A percentile compares a stretch with the other conserved stretches of the same genome.
Evolutionary conservation across 2,113 vertebrate genomes (phyloP).

Genomic region (Ameiurus melas): DNA sequence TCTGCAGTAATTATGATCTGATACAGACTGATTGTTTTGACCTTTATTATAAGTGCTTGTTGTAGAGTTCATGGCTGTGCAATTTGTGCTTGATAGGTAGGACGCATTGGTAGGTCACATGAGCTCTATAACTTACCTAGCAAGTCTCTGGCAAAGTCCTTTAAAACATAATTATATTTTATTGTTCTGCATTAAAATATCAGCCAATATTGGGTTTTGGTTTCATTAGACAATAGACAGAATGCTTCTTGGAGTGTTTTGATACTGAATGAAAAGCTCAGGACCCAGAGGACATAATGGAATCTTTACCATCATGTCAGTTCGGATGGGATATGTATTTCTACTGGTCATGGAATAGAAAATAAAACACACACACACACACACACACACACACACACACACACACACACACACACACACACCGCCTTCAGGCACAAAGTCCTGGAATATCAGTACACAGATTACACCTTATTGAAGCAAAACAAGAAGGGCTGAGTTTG

Average conservation of each 20-base stretch:
- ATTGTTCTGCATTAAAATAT: not conserved
- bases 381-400: constrained; percentile 6
- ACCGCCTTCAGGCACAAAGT: not conserved
- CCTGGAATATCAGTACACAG: not conserved
- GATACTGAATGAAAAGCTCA: not conserved
- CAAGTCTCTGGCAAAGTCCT: not conserved
- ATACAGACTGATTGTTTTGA: not conserved
- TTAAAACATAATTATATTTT: not conserved
- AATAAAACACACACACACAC: not conserved
- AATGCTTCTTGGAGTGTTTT: not conserved
- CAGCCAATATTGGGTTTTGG: not conserved
- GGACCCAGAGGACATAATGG: not conserved
- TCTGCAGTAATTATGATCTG: not conserved
- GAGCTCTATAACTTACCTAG: not conserved
- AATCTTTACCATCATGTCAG: not conserved
- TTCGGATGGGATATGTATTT: not conserved
- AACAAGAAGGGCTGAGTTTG: not conserved
- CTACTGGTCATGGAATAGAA: not conserved
- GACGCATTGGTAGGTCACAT: not conserved
- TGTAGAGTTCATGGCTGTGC: no score
- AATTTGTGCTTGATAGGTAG: not conserved
- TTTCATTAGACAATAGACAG: not conserved
- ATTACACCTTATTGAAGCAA: constrained; percentile 35
- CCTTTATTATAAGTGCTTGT: not conserved
- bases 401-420: constrained; percentile 13